These are phyloP conservation scores for Somateria mollissima DNA, from an alignment of 2,797 vertebrate genomes.

Conservation along the genomic window DNA sequence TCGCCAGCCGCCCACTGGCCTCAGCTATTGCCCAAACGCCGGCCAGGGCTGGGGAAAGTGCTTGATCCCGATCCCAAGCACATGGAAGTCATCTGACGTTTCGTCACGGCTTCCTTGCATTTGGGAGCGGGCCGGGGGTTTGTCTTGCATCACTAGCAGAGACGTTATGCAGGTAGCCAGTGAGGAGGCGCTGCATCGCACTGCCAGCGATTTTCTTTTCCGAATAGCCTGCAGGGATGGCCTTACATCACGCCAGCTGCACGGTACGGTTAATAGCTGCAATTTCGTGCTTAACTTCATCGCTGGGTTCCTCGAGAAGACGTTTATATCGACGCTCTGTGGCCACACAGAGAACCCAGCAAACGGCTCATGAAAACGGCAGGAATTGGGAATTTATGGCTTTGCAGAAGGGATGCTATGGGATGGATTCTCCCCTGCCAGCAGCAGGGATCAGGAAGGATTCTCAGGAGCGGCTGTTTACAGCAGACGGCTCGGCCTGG, in stretches of 20 bases:
- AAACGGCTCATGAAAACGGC: not conserved
- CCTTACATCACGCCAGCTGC: not conserved
- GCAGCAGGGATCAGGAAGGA: not conserved
- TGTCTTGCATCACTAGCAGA: constrained; percentile 38
- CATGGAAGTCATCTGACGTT: constrained; percentile 59
- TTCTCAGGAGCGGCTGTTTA: not conserved
- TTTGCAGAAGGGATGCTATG: not conserved
- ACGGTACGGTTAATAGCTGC: not conserved
- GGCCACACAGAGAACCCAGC: not conserved
- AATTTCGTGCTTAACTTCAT: not conserved
- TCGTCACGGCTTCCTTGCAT: constrained; percentile 19
- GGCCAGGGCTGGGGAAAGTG: constrained; percentile 13
- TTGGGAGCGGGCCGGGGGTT: constrained; percentile 7
- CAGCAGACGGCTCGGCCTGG: not conserved
- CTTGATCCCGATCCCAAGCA: not conserved
- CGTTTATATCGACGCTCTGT: not conserved
- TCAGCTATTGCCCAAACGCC: constrained; percentile 9
- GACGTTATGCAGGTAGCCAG: not conserved
- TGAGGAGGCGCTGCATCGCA: rapidly evolving
- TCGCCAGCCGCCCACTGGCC: not conserved
- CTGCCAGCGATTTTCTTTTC: not conserved
- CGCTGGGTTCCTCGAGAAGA: not conserved
- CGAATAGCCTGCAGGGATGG: constrained; percentile 12
- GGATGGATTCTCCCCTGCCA: not conserved
- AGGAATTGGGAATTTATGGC: not conserved